A percentile compares a stretch with the other conserved stretches of the same genome.
Evolutionary conservation across 2,888 invertebrate genomes (phyloP).

Genomic region (Agrochola litura): DNA sequence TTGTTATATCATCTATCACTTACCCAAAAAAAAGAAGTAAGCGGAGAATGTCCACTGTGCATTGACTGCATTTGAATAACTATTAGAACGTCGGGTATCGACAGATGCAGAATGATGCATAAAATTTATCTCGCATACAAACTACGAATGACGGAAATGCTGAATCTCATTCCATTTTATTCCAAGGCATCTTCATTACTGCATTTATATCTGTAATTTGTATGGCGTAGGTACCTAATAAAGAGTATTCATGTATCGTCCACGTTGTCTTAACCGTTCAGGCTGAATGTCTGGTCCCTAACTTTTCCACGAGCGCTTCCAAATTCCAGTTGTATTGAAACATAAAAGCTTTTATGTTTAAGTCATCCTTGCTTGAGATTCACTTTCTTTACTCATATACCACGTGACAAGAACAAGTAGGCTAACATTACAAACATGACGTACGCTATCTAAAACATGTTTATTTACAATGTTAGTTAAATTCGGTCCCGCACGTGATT

Average conservation of each 20-base stretch:
- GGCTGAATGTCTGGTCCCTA: neutral
- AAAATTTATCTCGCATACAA: no score
- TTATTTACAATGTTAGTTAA: conserved; percentile 48
- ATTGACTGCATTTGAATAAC: neutral
- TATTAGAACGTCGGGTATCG: neutral
- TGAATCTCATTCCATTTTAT: neutral
- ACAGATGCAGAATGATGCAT: neutral
- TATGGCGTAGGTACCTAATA: no score
- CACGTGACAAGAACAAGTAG: neutral
- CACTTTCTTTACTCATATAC: neutral
- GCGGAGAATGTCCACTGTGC: neutral
- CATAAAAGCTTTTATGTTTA: neutral
- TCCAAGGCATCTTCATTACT: neutral
- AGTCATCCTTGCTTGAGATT: neutral
- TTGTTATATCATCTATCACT: no score
- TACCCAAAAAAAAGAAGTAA: neutral
- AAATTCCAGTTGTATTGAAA: neutral
- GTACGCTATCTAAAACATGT: conserved; percentile 27
- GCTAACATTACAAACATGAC: conserved; percentile 22
- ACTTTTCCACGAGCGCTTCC: neutral
- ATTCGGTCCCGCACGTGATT: conserved; percentile 47
- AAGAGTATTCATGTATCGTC: no score
- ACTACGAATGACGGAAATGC: neutral
- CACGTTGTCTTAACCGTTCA: neutral
- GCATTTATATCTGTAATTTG: no score